phyloP scores from a whole-genome alignment of 2,797 vertebrate species.

The Tangara arthus region DNA sequence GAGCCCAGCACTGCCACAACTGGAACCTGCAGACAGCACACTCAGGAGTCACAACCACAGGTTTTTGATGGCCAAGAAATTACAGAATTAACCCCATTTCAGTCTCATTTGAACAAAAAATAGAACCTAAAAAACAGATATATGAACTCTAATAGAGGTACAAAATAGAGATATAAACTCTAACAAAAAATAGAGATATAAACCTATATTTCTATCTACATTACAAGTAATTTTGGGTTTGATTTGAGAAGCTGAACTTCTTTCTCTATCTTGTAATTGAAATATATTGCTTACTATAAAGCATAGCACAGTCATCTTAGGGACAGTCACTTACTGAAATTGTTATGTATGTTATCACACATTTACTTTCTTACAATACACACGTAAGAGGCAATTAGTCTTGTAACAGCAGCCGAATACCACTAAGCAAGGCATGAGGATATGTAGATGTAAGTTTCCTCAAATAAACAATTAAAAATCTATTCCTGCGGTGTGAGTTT shows the following conservation, averaged over 20 bases:
- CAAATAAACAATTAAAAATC: neutral
- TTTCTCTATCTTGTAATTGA: neutral
- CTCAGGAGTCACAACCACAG: neutral
- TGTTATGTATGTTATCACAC: neutral
- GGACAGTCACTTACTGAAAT: neutral
- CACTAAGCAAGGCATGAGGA: neutral
- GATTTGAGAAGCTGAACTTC: neutral
- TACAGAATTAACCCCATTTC: neutral
- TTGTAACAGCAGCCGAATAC: neutral
- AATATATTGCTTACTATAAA: neutral
- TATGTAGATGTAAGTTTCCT: neutral
- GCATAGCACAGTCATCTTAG: neutral
- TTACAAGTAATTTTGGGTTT: neutral
- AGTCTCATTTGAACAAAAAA: neutral
- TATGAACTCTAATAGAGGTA: neutral
- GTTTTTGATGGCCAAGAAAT: neutral
- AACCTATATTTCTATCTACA: neutral
- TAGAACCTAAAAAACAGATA: neutral
- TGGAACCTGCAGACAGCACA: conserved; percentile 75
- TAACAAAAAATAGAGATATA: neutral
- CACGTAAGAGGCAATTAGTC: neutral
- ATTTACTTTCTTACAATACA: neutral
- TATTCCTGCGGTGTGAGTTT: neutral
- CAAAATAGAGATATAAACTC: neutral
- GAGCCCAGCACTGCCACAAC: conserved; percentile 81